These are phyloP conservation scores for Arvicanthis niloticus DNA, from an alignment of 2,113 vertebrate species.

Conservation along the genomic window DNA sequence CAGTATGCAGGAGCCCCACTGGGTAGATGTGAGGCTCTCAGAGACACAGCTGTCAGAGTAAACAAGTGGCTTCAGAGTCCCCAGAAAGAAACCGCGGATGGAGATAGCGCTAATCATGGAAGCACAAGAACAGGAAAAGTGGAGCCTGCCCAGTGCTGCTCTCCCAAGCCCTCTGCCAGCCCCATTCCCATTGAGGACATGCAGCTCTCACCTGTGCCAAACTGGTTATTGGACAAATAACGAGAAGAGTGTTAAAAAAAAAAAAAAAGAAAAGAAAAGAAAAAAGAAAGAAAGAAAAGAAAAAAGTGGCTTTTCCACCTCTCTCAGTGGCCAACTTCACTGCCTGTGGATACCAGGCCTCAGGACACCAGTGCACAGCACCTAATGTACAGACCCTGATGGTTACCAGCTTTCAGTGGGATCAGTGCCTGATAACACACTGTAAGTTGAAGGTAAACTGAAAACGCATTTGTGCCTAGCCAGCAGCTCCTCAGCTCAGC, in stretches of 20 bases:
- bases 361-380: not conserved
- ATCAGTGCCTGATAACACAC: too few relatives aligned
- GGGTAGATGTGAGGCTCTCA: not conserved
- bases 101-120: not conserved
- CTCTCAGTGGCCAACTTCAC: not conserved
- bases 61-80: not conserved
- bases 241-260: not conserved
- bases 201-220: not conserved
- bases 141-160: accelerated
- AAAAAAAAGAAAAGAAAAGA: not conserved
- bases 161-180: not conserved
- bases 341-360: not conserved
- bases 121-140: slow-evolving; percentile 2
- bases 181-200: not conserved
- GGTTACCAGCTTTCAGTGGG: not conserved
- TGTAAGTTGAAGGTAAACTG: not conserved
- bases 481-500: not conserved
- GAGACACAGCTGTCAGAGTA: not conserved
- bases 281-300: not conserved
- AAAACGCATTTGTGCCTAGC: not conserved
- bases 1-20: not conserved
- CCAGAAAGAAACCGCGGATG: not conserved
- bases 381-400: not conserved
- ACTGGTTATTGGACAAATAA: not conserved
- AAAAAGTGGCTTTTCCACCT: not conserved